Base-by-base conservation (phyloP, 2,113 vertebrate genomes). In the Gasterosteus nipponicus region DNA sequence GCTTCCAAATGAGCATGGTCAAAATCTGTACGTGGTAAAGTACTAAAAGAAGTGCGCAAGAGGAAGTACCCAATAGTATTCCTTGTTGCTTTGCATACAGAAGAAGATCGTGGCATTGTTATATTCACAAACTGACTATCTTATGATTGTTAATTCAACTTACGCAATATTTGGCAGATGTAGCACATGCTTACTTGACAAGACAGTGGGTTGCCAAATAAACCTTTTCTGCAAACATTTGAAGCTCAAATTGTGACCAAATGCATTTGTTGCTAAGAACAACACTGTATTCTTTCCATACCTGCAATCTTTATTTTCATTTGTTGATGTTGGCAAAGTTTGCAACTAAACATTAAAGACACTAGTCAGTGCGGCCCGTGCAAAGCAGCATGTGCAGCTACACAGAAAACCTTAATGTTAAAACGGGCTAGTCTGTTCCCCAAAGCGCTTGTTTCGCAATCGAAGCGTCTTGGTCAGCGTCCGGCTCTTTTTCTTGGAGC, bases 341-440 rank as follows among this genome's bases (percentile, higher is more conserved):
- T 26, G 47, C 47, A 51, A 51, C 47, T 51, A 51, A 19, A 51
- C 18, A 51, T 18, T 51, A 51, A 49, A 49, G 47, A 49, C 18
- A 19, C 47, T 49, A 49, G 18, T 49, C 46, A 19, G 53, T 61
- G 47, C 49, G 46, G 41, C n/a, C 61, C 56, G 75, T 10, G 61
- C 59, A 62, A 41, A 44, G 19, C 46, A 29, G 56, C 26, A 57
- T 57, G 46, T 35, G 61, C 67, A 63, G n/a, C n/a, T n/a, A 54
- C 15, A 4, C 15, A n/a, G 2, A 57, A 70, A 62, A 29, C 2
- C 0, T 67, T 7, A 38, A 29, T 9, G 3, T 44, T 56, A 14
- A 49, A 33, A 41, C 5, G 1, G 39, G n/a, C n/a, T 26, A 19
- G 10, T 42, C 16, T 53, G 5, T 64, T 10, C 9, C 10, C 18